Evolutionary conservation across 2,113 vertebrate genomes (phyloP).

Genomic region (Microcebus ravelobensis): DNA sequence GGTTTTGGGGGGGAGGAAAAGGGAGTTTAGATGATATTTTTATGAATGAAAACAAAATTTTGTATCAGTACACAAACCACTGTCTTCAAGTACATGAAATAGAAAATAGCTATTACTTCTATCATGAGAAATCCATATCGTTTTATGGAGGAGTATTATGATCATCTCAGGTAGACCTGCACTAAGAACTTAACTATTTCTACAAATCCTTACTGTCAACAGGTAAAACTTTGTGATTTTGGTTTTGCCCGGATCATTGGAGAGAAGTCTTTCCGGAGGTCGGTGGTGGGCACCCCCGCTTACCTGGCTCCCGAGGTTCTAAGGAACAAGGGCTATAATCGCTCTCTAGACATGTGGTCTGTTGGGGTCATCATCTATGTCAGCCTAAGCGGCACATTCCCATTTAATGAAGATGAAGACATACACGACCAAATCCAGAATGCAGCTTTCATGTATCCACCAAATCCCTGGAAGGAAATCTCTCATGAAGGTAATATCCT

Average conservation of each 20-base stretch:
- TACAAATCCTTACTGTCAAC: slow-evolving; percentile 66
- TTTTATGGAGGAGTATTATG: neutral
- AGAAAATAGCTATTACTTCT: neutral
- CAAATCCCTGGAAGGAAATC: slow-evolving; percentile 98
- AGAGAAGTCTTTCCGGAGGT: slow-evolving; percentile 97
- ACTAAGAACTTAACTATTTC: slow-evolving; percentile 16
- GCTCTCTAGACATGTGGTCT: slow-evolving; percentile 99
- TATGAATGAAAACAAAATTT: neutral
- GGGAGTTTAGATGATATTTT: neutral
- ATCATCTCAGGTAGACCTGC: neutral
- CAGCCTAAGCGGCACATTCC: slow-evolving; percentile 97
- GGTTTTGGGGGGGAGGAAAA: neutral
- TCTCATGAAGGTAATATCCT: slow-evolving; percentile 91
- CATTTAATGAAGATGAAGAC: slow-evolving; percentile 98
- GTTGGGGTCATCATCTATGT: slow-evolving; percentile 99
- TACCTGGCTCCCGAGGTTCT: slow-evolving; percentile 97
- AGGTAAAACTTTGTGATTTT: slow-evolving; percentile 99
- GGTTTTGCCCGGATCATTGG: slow-evolving; percentile 98
- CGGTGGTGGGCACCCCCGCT: slow-evolving; percentile 97
- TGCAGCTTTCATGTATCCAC: slow-evolving; percentile 99
- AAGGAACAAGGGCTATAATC: slow-evolving; percentile 98
- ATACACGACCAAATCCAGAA: slow-evolving; percentile 99
- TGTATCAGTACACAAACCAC: neutral
- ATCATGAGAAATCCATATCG: neutral
- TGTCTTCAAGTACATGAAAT: neutral